Percentiles rank a stretch among this genome's conserved stretches.
These are phyloP conservation scores for Salvelinus sp. DNA, from an alignment of 2,113 vertebrate species.

Conservation along the genomic window DNA sequence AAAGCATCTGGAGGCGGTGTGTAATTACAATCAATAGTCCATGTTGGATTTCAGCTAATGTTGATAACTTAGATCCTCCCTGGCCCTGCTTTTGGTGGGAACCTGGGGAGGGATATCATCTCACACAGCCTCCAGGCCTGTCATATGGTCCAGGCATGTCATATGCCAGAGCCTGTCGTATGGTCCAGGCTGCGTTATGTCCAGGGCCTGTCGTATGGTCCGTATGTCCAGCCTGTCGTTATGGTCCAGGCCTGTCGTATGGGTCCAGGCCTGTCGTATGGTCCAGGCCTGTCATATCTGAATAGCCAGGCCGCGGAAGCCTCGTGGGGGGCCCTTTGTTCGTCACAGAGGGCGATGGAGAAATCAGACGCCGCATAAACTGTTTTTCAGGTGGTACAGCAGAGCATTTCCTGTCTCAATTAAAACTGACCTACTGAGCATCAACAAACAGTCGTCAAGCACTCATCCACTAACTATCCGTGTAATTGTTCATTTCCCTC, in stretches of 20 bases:
- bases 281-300: neutral
- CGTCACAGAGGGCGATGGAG: neutral
- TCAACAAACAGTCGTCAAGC: neutral
- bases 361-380: slow-evolving; percentile 22
- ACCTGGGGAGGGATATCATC: slow-evolving; percentile 55
- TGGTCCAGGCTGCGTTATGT: no score
- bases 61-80: slow-evolving; percentile 30
- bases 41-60: slow-evolving; percentile 47
- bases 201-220: no score
- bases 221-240: no score
- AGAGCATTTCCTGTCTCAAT: slow-evolving; percentile 23
- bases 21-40: slow-evolving; percentile 67
- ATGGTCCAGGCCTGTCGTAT: neutral
- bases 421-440: neutral
- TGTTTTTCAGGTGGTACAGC: slow-evolving; percentile 18
- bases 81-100: slow-evolving; percentile 27
- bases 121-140: slow-evolving; percentile 6
- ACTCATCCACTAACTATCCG: neutral
- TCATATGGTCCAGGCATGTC: neutral
- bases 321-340: neutral
- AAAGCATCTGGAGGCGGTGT: slow-evolving; percentile 42
- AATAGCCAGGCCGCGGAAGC: neutral
- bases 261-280: no score
- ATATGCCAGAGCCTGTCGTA: no score
- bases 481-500: neutral